Percentiles rank a stretch among this genome's conserved stretches.
Evolutionary conservation across 1,140 invertebrate genomes (phyloP).

Genomic region (Apis florea): DNA sequence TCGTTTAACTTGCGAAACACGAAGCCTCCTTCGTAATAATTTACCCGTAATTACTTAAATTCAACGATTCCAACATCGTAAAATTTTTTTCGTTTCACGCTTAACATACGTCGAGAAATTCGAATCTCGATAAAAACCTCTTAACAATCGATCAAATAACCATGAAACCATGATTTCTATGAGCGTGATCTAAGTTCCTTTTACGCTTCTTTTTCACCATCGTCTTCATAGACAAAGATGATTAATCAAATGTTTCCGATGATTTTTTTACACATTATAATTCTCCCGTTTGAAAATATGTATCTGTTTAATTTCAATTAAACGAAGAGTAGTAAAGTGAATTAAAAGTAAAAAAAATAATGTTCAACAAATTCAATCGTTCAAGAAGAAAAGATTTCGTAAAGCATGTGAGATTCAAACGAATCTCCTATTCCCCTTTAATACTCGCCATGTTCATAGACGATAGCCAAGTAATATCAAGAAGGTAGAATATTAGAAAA

Average conservation of each 20-base stretch:
- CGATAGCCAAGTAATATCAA: not conserved
- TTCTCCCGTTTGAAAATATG: too few species aligned
- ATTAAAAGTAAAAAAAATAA: too few species aligned
- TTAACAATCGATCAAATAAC: not conserved
- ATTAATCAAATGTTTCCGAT: too few species aligned
- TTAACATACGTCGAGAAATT: not conserved
- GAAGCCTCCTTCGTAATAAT: not conserved
- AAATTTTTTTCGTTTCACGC: not conserved
- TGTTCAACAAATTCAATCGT: too few species aligned
- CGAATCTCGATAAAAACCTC: not conserved
- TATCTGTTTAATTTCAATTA: too few species aligned
- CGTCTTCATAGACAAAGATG: too few species aligned
- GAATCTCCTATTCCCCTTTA: not conserved
- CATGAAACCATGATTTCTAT: not conserved
- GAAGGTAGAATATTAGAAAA: not conserved
- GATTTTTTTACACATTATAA: too few species aligned
- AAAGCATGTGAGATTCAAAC: not conserved
- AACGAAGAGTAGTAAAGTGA: too few species aligned
- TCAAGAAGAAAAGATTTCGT: too few species aligned
- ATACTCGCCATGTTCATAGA: not conserved
- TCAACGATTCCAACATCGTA: not conserved
- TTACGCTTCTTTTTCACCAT: too few species aligned
- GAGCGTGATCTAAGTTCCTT: too few species aligned
- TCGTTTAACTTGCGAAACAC: constrained; percentile 7
- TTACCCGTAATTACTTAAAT: constrained; percentile 15